Evolutionary conservation across 2,888 invertebrate species (phyloP).

Genomic region (Temnothorax unifasciatus): DNA sequence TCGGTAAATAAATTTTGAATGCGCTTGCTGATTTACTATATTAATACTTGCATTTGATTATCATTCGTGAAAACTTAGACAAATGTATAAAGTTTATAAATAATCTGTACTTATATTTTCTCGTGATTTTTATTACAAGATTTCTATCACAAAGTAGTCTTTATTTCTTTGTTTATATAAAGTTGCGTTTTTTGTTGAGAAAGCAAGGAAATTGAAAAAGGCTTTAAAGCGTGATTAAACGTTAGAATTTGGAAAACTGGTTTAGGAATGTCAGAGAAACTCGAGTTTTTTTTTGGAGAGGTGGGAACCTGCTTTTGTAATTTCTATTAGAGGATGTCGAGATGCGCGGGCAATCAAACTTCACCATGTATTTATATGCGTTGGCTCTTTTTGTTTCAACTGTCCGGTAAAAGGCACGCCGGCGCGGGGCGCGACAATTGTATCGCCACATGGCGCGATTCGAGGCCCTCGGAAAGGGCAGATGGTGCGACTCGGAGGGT

Average conservation of each 20-base stretch:
- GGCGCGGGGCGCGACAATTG: conserved; percentile 40
- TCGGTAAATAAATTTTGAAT: neutral
- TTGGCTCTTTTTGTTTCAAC: conserved; percentile 26
- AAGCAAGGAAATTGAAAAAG: neutral
- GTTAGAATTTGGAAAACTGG: neutral
- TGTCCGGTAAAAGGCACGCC: conserved; percentile 22
- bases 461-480: conserved; percentile 38
- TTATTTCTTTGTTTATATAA: neutral
- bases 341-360: conserved; percentile 1
- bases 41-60: neutral
- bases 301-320: neutral
- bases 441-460: conserved; percentile 54
- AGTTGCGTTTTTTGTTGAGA: neutral
- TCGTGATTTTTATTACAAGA: neutral
- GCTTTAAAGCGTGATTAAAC: neutral
- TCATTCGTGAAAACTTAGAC: neutral
- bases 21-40: neutral
- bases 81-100: neutral
- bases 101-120: neutral
- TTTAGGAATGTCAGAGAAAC: neutral
- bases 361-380: neutral
- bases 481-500: conserved; percentile 52
- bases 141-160: neutral
- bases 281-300: neutral
- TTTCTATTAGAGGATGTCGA: neutral